Conservation (phyloP, 2,797 vertebrate species). For the Gymnothorax javanicus region DNA sequence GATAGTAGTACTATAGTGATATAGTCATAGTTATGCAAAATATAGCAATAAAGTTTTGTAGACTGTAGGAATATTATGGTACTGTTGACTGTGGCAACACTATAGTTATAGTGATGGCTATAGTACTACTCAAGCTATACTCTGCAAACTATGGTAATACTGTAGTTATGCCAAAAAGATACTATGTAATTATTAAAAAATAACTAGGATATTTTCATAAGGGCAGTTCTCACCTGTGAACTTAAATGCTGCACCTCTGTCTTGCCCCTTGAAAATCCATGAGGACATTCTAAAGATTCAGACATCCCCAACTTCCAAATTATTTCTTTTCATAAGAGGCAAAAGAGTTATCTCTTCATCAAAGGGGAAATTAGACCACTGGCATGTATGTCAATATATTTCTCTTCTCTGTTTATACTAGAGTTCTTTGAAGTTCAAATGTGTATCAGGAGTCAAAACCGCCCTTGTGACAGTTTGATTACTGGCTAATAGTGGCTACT, state of each 20-base stretch:
- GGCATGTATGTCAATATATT: background rate
- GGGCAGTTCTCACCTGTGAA: slow-evolving; percentile 20
- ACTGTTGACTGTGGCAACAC: no score
- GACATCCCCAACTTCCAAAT: background rate
- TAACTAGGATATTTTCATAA: no score
- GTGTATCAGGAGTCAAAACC: background rate
- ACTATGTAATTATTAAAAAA: no score
- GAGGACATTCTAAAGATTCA: background rate
- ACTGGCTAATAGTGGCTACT: background rate
- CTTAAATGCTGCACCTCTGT: background rate
- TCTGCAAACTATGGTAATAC: no score
- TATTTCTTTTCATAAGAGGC: background rate
- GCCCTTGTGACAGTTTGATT: background rate
- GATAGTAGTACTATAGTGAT: no score
- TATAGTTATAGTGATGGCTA: no score
- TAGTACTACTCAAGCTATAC: no score
- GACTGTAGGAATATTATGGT: no score
- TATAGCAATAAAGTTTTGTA: no score
- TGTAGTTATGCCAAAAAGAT: no score
- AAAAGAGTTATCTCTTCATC: background rate
- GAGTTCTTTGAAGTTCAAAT: background rate
- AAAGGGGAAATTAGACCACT: background rate
- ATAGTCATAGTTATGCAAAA: no score
- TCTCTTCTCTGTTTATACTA: background rate
- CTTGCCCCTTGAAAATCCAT: slow-evolving; percentile 9